phyloP scores from a whole-genome alignment of 2,888 invertebrate species.

The Ametastegia equiseti region DNA sequence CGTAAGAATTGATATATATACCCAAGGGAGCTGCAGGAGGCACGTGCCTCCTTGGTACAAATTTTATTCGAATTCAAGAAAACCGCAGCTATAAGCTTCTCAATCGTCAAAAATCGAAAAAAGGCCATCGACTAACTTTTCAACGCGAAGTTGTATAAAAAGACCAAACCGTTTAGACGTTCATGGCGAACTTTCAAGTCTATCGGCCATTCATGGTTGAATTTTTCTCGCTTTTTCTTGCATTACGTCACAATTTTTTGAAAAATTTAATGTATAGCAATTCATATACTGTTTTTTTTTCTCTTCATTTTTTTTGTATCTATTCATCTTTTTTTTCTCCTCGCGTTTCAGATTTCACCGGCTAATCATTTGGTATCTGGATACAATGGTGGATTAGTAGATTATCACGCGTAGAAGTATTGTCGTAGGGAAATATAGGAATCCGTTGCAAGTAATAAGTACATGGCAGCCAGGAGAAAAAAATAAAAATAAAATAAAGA shows the following conservation, averaged over 20 bases:
- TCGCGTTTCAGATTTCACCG: too few relatives aligned
- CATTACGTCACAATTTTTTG: background rate
- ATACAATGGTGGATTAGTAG: conserved; percentile 32
- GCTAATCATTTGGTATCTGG: background rate
- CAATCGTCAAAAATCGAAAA: background rate
- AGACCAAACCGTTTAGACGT: background rate
- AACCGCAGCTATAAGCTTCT: background rate
- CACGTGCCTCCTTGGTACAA: background rate
- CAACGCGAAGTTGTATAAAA: too few relatives aligned
- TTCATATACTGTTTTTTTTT: background rate
- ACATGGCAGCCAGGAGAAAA: background rate
- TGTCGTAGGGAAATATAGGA: background rate
- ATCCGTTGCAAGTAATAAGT: background rate
- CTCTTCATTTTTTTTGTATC: too few relatives aligned
- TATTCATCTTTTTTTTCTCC: too few relatives aligned
- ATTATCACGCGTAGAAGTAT: conserved; percentile 8
- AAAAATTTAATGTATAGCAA: too few relatives aligned
- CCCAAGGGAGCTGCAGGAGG: too few relatives aligned
- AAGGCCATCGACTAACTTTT: too few relatives aligned
- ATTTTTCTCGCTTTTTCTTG: too few relatives aligned
- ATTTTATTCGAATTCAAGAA: background rate
- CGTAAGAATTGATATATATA: conserved; percentile 1
- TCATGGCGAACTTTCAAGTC: background rate
- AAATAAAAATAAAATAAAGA: background rate
- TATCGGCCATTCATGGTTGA: background rate